Conservation (phyloP, 2,113 vertebrate species). For the Periophthalmus modestus region DNA sequence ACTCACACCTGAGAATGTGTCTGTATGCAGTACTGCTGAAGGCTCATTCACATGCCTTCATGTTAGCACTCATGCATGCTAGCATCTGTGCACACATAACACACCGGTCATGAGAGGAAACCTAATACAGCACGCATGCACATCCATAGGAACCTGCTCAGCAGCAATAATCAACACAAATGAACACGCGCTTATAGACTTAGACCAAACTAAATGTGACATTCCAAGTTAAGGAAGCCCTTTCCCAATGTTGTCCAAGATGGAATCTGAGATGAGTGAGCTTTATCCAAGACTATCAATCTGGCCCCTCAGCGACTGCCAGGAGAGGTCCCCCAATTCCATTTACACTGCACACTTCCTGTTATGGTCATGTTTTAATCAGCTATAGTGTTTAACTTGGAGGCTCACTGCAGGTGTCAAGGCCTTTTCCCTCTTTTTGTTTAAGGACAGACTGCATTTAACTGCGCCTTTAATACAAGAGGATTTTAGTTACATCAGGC, state of each 20-base stretch:
- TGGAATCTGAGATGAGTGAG: constrained; percentile 42
- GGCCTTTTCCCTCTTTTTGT: constrained; percentile 19
- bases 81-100: constrained; percentile 46
- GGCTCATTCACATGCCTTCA: constrained; percentile 47
- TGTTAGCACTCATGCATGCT: constrained; percentile 49
- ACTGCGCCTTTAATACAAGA: background rate
- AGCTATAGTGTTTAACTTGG: constrained; percentile 46
- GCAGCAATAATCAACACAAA: constrained; percentile 12
- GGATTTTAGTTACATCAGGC: background rate
- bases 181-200: constrained; percentile 12
- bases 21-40: constrained; percentile 26
- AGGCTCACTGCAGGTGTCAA: constrained; percentile 40
- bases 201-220: constrained; percentile 8
- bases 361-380: constrained; percentile 63
- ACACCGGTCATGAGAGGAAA: constrained; percentile 34
- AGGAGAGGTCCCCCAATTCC: constrained; percentile 33
- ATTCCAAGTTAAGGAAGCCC: constrained; percentile 7
- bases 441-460: constrained; percentile 18
- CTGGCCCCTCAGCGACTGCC: constrained; percentile 45
- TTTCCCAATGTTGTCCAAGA: constrained; percentile 7
- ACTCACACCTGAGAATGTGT: constrained; percentile 60
- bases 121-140: constrained; percentile 30
- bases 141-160: constrained; percentile 29
- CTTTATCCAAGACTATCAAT: constrained; percentile 54
- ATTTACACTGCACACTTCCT: constrained; percentile 57